phyloP scores from a whole-genome alignment of 2,113 vertebrate species.

The Notechis scutatus region DNA sequence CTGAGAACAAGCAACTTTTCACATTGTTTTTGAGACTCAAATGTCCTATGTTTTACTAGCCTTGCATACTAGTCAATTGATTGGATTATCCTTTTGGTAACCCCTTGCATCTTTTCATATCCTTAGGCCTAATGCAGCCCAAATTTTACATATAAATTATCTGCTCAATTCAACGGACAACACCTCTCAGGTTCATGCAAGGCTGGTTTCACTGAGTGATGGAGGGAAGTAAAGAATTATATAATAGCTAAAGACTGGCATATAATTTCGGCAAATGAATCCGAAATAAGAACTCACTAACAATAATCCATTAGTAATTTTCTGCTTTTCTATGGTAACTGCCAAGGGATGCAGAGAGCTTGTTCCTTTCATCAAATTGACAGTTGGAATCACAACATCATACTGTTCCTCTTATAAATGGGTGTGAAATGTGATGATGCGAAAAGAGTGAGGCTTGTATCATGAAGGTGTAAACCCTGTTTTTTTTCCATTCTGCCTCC shows the following conservation, averaged over 20 bases:
- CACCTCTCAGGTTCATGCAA: neutral
- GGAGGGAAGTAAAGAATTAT: neutral
- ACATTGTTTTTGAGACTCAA: slow-evolving; percentile 26
- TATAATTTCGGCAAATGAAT: neutral
- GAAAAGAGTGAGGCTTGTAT: neutral
- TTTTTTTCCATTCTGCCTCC: neutral
- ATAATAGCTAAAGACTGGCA: neutral
- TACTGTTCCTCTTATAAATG: neutral
- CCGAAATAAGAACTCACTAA: neutral
- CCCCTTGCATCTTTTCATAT: neutral
- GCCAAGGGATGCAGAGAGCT: neutral
- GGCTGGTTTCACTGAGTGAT: neutral
- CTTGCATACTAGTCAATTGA: slow-evolving; percentile 21
- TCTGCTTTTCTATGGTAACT: neutral
- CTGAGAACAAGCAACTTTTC: neutral
- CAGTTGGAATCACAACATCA: neutral
- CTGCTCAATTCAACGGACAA: neutral
- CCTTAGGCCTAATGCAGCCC: neutral
- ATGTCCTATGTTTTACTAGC: slow-evolving; percentile 10
- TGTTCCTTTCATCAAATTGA: neutral
- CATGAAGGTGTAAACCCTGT: neutral
- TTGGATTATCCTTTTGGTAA: slow-evolving; percentile 11
- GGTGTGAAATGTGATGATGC: neutral
- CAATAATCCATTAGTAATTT: neutral
- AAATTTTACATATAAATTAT: neutral